Conservation (phyloP, 2,888 invertebrate genomes). For the Pollenia labialis region DNA sequence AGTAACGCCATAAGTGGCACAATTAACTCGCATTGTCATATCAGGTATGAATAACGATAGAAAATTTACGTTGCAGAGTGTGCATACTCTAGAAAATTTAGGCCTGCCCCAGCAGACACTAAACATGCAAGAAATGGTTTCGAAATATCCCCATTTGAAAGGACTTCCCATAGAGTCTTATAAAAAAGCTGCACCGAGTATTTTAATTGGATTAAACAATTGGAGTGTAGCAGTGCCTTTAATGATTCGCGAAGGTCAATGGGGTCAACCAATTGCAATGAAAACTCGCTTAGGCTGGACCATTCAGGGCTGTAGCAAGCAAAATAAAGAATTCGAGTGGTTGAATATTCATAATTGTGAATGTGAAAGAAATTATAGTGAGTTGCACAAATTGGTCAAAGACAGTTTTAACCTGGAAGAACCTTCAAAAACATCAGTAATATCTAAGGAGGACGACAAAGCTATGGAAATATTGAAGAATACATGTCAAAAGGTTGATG, state of each 20-base stretch:
- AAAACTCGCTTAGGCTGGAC: constrained; percentile 6
- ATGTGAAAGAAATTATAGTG: constrained; percentile 26
- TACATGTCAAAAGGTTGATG: constrained; percentile 30
- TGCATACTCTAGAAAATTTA: background rate
- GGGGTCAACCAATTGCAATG: constrained; percentile 2
- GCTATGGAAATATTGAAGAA: constrained; percentile 3
- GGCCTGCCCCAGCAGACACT: constrained; percentile 9
- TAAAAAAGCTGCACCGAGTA: constrained; percentile 47
- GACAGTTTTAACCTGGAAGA: constrained; percentile 50
- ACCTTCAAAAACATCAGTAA: background rate
- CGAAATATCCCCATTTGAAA: constrained; percentile 14
- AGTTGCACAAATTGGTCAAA: constrained; percentile 46
- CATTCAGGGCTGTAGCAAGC: constrained; percentile 8
- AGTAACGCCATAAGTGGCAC: constrained; percentile 6
- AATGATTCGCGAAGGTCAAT: constrained; percentile 29
- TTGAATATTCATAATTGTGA: constrained; percentile 37
- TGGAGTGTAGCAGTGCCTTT: constrained; percentile 57
- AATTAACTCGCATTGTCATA: constrained; percentile 5
- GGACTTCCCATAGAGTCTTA: constrained; percentile 54
- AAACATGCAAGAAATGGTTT: background rate
- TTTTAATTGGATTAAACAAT: constrained; percentile 49
- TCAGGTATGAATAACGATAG: background rate
- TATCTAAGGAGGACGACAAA: constrained; percentile 7
- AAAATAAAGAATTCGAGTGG: constrained; percentile 4
- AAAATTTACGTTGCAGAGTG: background rate